phyloP scores from a whole-genome alignment of 1,140 invertebrate genomes.

The Ostrea denselamellosa region DNA sequence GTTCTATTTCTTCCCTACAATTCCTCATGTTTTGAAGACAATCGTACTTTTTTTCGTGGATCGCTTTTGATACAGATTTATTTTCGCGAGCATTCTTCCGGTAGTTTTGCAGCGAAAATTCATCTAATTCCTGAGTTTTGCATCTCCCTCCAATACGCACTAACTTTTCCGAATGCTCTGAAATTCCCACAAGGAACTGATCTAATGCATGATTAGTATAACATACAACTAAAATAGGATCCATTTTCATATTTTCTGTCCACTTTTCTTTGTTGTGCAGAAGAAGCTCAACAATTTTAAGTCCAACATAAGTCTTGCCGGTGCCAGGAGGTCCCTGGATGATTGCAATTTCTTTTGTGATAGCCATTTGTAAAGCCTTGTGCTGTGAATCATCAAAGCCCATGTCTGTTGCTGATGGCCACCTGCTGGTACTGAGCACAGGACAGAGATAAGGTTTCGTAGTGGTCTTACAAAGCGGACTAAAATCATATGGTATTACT shows the following conservation, averaged over 20 bases:
- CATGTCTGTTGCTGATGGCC: slow-evolving; percentile 67
- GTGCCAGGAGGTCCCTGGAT: slow-evolving; percentile 84
- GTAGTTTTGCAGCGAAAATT: slow-evolving; percentile 56
- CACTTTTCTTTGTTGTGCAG: slow-evolving; percentile 72
- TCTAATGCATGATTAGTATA: slow-evolving; percentile 93
- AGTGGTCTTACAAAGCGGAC: slow-evolving; percentile 30
- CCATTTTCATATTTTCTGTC: slow-evolving; percentile 71
- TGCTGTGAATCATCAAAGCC: slow-evolving; percentile 79
- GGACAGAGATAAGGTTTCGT: not conserved
- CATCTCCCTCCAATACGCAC: slow-evolving; percentile 87
- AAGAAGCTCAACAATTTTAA: slow-evolving; percentile 76
- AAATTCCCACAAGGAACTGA: slow-evolving; percentile 88
- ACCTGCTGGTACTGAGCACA: slow-evolving; percentile 58
- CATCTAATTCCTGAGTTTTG: slow-evolving; percentile 78
- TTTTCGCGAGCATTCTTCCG: slow-evolving; percentile 53
- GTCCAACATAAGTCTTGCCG: slow-evolving; percentile 75
- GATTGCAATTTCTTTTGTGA: slow-evolving; percentile 81
- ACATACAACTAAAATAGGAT: slow-evolving; percentile 87
- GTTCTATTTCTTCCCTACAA: slow-evolving; percentile 57
- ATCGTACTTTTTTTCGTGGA: slow-evolving; percentile 58
- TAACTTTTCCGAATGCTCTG: slow-evolving; percentile 79
- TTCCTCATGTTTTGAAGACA: slow-evolving; percentile 50
- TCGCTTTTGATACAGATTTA: slow-evolving; percentile 48
- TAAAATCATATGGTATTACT: slow-evolving; percentile 49
- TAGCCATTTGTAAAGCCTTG: slow-evolving; percentile 77